phyloP scores from a whole-genome alignment of 2,888 invertebrate genomes.

The Tetanocera ferruginea region DNA sequence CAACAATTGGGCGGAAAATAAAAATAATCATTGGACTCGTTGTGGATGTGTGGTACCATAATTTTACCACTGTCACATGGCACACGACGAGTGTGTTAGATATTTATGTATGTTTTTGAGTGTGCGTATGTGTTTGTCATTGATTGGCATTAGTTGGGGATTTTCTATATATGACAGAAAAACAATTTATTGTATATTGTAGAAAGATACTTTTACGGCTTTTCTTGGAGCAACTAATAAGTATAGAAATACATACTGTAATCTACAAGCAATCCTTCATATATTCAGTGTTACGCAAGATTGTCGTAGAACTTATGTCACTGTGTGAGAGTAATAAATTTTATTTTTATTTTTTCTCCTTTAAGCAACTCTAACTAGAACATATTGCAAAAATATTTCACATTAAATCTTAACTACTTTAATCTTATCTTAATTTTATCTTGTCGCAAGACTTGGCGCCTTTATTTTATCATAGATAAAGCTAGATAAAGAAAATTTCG shows the following conservation, averaged over 20 bases:
- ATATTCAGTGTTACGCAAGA: neutral
- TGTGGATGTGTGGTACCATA: too few relatives aligned
- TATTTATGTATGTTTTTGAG: neutral
- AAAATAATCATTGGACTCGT: too few relatives aligned
- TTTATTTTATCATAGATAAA: neutral
- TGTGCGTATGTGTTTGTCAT: neutral
- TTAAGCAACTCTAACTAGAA: neutral
- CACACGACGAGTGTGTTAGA: too few relatives aligned
- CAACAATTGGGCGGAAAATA: too few relatives aligned
- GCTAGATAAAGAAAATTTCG: neutral
- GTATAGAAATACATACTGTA: neutral
- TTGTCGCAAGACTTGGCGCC: neutral
- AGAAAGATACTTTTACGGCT: neutral
- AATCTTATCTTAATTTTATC: slow-evolving; percentile 13
- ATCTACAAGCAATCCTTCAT: neutral
- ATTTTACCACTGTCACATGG: too few relatives aligned
- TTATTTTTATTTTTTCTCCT: neutral
- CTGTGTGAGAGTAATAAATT: neutral
- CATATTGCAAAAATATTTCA: neutral
- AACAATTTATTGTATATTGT: neutral
- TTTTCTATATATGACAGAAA: neutral
- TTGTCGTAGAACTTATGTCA: neutral
- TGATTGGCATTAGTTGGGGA: slow-evolving; percentile 23
- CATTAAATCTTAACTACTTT: neutral
- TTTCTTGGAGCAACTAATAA: neutral